phyloP scores from a whole-genome alignment of 1,140 invertebrate genomes.

The Helicoverpa armigera region DNA sequence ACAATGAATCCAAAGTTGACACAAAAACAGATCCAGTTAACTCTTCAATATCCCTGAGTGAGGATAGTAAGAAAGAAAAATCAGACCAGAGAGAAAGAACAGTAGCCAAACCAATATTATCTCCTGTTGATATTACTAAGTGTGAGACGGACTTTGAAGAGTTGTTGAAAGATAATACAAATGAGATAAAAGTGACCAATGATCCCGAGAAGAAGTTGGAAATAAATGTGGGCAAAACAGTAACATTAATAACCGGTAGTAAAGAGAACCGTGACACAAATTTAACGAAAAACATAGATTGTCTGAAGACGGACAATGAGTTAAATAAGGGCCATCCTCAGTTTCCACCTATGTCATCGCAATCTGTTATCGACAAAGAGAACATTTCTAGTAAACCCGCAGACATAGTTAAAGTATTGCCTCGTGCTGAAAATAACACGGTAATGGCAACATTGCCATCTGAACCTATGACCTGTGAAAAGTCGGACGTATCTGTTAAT shows the following conservation, averaged over 20 bases:
- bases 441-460: neutral
- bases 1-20: conserved; percentile 2
- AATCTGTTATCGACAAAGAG: neutral
- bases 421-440: conserved; percentile 6
- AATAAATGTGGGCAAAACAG: conserved; percentile 77
- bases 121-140: conserved; percentile 65
- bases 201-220: conserved; percentile 79
- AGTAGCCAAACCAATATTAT: conserved; percentile 15
- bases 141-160: conserved; percentile 86
- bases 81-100: neutral
- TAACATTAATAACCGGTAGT: conserved; percentile 63
- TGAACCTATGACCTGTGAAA: neutral
- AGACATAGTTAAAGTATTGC: neutral
- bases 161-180: conserved; percentile 84
- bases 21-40: conserved; percentile 14
- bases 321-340: conserved; percentile 16
- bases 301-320: conserved; percentile 47
- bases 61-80: conserved; percentile 25
- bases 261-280: conserved; percentile 36
- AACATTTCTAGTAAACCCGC: neutral
- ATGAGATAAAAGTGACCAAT: conserved; percentile 84
- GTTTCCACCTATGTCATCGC: neutral
- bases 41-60: neutral
- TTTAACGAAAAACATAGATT: conserved; percentile 37
- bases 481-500: neutral